Conservation (phyloP, 2,888 invertebrate species). For the Patella pellucida region DNA sequence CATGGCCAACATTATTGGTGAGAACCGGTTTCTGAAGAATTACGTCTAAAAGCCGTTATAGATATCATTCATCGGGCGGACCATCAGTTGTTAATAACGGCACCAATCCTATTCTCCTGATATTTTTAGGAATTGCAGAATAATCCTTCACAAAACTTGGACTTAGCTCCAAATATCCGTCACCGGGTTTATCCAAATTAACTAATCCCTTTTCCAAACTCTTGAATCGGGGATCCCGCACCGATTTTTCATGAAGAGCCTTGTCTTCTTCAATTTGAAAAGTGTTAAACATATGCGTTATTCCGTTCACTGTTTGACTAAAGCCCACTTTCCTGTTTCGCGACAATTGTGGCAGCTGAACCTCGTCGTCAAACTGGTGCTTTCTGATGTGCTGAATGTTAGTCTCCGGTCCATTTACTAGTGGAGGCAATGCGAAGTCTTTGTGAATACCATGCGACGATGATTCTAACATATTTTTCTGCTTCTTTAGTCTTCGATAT, state of each 20-base stretch:
- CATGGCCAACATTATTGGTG: too few species aligned
- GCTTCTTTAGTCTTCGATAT: slow-evolving; percentile 18
- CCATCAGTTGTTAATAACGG: not conserved
- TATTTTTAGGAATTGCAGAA: not conserved
- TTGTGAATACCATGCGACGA: not conserved
- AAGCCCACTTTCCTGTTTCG: slow-evolving; percentile 34
- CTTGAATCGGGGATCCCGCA: slow-evolving; percentile 50
- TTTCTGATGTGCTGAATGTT: not conserved
- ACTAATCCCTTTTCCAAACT: slow-evolving; percentile 47
- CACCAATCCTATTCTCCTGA: not conserved
- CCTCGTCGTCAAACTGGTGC: slow-evolving; percentile 14
- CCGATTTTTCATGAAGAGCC: not conserved
- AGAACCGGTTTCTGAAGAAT: too few species aligned
- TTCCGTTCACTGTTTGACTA: slow-evolving; percentile 44
- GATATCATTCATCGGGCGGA: not conserved
- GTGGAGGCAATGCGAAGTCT: not conserved
- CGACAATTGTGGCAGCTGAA: slow-evolving; percentile 36
- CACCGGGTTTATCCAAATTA: slow-evolving; percentile 38
- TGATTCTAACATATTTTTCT: slow-evolving; percentile 1
- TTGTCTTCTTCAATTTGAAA: not conserved
- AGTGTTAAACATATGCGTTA: slow-evolving; percentile 42
- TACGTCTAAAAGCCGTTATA: too few species aligned
- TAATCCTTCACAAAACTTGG: slow-evolving; percentile 40
- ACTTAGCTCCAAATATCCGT: slow-evolving; percentile 55
- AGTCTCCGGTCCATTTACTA: not conserved